Evolutionary conservation across 2,888 invertebrate species (phyloP), one percentile per base, ranked within the genome.

Genomic region (Agonopterix arenella): DNA sequence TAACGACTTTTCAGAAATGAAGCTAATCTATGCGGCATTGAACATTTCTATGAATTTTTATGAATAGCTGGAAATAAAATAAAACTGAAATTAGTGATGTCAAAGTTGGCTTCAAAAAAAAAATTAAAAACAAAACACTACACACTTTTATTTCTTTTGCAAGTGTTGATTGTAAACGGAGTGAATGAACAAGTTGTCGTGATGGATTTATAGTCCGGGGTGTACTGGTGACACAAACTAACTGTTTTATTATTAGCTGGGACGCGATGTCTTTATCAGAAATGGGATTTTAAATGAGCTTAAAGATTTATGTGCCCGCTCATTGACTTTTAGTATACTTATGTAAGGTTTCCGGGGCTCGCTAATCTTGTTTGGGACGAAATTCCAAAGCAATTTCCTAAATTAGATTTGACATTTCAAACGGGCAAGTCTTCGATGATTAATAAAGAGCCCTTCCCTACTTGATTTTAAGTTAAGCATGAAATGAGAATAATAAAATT

Each of bases 141-240:
- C 28, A 28, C 28, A 5, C 28, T 28, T 28, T 28, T 28, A 28
- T 28, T 28, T 28, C 4, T 28, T 28, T 28, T 28, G 28, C 28
- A 28, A 28, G 28, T 28, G 28, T 28, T 28, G 28, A 28, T 28
- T 28, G 28, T 28, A 28, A 28, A 28, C 11, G 49, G 45, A 46
- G 47, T 45, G 51, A 51, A 52, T 44, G 49, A 52, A 49, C 52
- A 49, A 64, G 69, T 68, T 64, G 53, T 58, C 66, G 64, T 76
- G 76, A 76, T 69, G 62, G 70, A 73, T 76, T 76, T 77, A 76
- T 73, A 62, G 68, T 58, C 60, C 58, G 62, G 68, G 68, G 64
- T 63, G 65, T 50, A 49, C 55, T 55, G 55, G 55, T 55, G 58
- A 68, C 68, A 62, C 64, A 62, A 65, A 50, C 52, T 59, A 58